Base-by-base conservation (phyloP, 2,797 vertebrate genomes). In the Rachycentron canadum region DNA sequence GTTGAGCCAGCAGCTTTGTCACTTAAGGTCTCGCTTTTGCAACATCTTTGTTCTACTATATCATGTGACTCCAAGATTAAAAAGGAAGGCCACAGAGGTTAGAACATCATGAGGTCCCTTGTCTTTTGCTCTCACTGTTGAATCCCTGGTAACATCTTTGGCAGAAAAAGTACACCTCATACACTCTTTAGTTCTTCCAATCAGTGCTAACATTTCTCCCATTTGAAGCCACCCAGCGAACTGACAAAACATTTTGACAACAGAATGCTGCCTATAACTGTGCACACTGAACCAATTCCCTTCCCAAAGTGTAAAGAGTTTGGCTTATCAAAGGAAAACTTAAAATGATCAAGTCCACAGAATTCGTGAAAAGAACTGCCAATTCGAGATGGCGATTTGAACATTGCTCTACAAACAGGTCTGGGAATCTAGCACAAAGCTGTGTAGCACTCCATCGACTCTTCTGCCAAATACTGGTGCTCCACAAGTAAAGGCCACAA, bases 321-420 rank as follows among this genome's bases (percentile, higher is more conserved):
- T 1, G 45, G 56, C 28, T 61, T 60, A 28, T 57, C 36, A 41
- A 38, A 53, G 3, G 53, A 62, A 49, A 61, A 53, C 6, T 45
- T 38, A 4, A 68, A 76, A 55, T 67, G 40, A 53, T 69, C 38
- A 16, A 57, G 16, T 43, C 50, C 40, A n/a, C 7, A 32, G 36
- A 45, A 36, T 2, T 68, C 73, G 55, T 53, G 14, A 62, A 7
- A 5, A 66, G 43, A 65, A 36, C 76, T 47, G 57, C 57, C 50
- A 73, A 25, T 30, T 62, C 56, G 25, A 26, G 49, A 14, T 11
- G 3, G 23, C 32, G 36, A 56, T 45, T 73, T 43, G 21, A 55
- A n/a, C 62, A 69, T 38, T 40, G 28, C 53, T 23, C 68, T 19
- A 41, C 50, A 80, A 69, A 60, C 65, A 80, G 34, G 36, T 49